These are phyloP conservation scores for Andricus curvator DNA, from an alignment of 2,888 invertebrate genomes.

Conservation along the genomic window DNA sequence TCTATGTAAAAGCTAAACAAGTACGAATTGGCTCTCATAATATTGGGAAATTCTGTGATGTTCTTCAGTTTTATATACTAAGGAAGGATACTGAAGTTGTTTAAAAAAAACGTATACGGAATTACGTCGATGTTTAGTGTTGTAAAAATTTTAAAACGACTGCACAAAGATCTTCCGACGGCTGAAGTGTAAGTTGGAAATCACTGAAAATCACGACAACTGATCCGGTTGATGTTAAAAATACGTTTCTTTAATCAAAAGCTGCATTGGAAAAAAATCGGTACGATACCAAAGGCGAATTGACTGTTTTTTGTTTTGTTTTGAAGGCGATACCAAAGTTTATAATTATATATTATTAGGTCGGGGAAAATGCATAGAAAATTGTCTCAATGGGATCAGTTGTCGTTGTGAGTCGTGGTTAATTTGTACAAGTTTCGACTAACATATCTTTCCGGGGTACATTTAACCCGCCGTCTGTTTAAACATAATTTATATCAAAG, in stretches of 20 bases:
- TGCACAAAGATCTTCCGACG: conserved; percentile 50
- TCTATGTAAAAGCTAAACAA: conserved; percentile 45
- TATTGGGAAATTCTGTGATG: conserved; percentile 78
- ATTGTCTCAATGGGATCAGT: conserved; percentile 56
- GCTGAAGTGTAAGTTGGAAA: conserved; percentile 43
- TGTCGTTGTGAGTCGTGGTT: conserved; percentile 59
- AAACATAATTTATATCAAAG: conserved; percentile 52
- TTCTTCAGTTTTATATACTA: conserved; percentile 74
- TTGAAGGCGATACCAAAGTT: conserved; percentile 67
- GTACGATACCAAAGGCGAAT: conserved; percentile 73
- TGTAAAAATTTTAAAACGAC: conserved; percentile 63
- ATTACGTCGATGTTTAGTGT: conserved; percentile 74
- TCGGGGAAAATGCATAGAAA: conserved; percentile 35
- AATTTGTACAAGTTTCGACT: conserved; percentile 64
- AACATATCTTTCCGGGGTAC: conserved; percentile 76
- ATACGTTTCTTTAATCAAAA: conserved; percentile 4
- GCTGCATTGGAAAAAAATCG: conserved; percentile 53
- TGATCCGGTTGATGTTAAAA: conserved; percentile 54
- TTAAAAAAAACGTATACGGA: conserved; percentile 72
- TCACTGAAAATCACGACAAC: conserved; percentile 57
- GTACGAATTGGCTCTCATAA: conserved; percentile 70
- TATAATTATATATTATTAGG: conserved; percentile 46
- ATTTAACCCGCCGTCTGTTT: conserved; percentile 63
- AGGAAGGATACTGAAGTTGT: conserved; percentile 54
- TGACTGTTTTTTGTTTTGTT: conserved; percentile 66